Conservation (phyloP, 2,797 vertebrate species). For the Eospalax fontanierii region DNA sequence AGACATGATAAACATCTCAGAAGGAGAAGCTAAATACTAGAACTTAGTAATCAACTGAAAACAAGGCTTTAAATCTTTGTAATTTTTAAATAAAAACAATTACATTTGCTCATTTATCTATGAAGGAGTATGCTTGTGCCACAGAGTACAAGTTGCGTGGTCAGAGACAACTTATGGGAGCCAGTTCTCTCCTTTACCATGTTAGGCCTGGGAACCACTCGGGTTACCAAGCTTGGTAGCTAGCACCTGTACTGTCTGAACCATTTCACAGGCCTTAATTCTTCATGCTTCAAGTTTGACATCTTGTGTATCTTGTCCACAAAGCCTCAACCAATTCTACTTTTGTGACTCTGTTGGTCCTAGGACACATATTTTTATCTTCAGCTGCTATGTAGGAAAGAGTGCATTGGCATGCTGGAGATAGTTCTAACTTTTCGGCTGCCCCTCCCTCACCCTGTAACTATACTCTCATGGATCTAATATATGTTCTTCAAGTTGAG, state of each 20-base stretch:
- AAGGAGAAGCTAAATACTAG: not conserved
- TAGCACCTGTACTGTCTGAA: not conserved
- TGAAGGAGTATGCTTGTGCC: not conserved
- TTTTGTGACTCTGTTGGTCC: not conserved
- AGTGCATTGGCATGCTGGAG: not conserved
- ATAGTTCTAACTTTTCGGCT: not conserved
- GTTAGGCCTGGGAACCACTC: not conserved
- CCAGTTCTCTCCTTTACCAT: too few species aligned
- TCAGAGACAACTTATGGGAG: too few species aligned
- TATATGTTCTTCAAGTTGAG: not conserved
- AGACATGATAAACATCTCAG: not conserved
- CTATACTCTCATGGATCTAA: not conserved
- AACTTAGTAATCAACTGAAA: not conserved
- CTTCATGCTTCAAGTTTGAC: not conserved
- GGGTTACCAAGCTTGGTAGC: not conserved
- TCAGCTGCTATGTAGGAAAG: not conserved
- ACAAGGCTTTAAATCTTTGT: not conserved
- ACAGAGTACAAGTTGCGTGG: not conserved
- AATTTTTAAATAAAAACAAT: not conserved
- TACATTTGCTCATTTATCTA: not conserved
- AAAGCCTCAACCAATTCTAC: not conserved
- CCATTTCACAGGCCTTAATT: not conserved
- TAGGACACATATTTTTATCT: not conserved
- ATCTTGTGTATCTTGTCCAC: too few species aligned
- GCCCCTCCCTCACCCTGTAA: not conserved